Evolutionary conservation across 2,888 invertebrate genomes (phyloP), one percentile per base, ranked within the genome.

Genomic region (Auanema freiburgensis): DNA sequence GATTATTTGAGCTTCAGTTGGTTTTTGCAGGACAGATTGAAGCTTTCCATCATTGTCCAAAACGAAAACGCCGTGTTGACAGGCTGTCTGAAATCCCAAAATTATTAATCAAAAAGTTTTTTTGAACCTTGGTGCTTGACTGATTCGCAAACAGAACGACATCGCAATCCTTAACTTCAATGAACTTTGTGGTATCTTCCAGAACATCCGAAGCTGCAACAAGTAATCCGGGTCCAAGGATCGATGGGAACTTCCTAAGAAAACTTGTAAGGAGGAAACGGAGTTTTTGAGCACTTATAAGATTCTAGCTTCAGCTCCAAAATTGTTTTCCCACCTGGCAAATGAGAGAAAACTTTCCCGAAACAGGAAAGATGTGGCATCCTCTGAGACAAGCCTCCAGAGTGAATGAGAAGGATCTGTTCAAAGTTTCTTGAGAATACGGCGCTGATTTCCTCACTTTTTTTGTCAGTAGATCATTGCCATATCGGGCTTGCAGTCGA

Each of bases 301-400:
- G 79, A 71, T 1, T 84, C 83, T 41, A 86, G 75, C 74, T 86
- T 86, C 4, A 84, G 65, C 62, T 86, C 85, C 24, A 86, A 69
- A 79, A 85, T 40, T 0, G 66, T 72, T 10, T 50, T 61, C 2
- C 52, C 57, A 16, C 67, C 64, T 5, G 85, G 85, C 5, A 85
- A 68, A 33, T 81, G 72, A 5, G 83, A 80, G 65, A 85, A 86
- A 8, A 85, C 77, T 69, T 86, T 86, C 2, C 86, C 86, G 3
- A 85, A 80, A 8, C 83, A 78, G 58, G 84, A 85, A 12, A 85
- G 79, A 74, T 84, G 85, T 1, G 85, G 85, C 80, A 85, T 82
- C 42, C 86, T 71, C 71, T 85, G 84, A 57, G 85, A 85, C 69
- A 84, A 81, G 1, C 86, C 86, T 11, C 86, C 86, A 14, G 85